Conservation (phyloP, 2,113 vertebrate species). For the Myrmecobius fasciatus region DNA sequence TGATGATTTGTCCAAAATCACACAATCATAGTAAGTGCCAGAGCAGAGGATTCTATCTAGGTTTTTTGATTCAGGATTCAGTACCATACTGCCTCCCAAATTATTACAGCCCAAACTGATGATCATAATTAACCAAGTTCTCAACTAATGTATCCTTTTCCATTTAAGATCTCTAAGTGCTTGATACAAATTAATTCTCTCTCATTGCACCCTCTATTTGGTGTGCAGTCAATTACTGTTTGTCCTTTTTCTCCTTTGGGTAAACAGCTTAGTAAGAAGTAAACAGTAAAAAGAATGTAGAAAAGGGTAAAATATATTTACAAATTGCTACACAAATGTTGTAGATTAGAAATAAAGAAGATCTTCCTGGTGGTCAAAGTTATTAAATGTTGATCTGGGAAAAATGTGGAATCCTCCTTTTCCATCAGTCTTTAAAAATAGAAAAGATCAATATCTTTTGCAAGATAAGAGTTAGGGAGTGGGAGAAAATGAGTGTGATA, state of each 20-base stretch:
- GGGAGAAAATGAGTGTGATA: not conserved
- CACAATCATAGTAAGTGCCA: not conserved
- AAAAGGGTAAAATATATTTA: not conserved
- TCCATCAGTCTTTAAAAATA: not conserved
- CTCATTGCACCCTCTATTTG: not conserved
- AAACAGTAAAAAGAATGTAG: not conserved
- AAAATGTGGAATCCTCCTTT: not conserved
- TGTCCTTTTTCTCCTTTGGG: not conserved
- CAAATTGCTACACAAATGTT: not conserved
- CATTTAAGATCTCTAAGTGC: not conserved
- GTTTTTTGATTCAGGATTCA: not conserved
- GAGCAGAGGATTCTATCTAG: not conserved
- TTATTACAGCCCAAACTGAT: not conserved
- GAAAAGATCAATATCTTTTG: not conserved
- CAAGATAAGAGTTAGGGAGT: not conserved
- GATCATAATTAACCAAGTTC: not conserved
- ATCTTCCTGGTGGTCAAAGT: not conserved
- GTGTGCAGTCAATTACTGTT: not conserved
- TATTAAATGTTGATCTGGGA: not conserved
- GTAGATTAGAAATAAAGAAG: not conserved
- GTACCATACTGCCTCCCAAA: not conserved
- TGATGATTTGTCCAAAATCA: not conserved
- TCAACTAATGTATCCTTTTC: not conserved
- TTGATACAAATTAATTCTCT: not conserved
- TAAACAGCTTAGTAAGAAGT: not conserved